Conservation (phyloP, 2,888 invertebrate genomes). For the Diloba caeruleocephala region DNA sequence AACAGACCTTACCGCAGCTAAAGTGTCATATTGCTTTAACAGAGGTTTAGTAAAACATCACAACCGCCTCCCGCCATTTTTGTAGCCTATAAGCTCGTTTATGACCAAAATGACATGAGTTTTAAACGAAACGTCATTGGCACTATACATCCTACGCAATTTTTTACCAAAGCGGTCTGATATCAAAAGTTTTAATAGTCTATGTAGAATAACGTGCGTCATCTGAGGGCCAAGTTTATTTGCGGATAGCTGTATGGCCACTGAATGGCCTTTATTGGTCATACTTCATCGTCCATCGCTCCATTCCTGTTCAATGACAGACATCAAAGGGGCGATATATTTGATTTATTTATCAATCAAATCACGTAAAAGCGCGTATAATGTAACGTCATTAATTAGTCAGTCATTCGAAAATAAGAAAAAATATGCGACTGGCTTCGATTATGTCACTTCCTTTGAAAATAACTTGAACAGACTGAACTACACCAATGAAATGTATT, state of each 20-base stretch:
- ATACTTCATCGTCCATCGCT: conserved; percentile 23
- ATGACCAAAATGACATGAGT: conserved; percentile 59
- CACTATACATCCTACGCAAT: conserved; percentile 60
- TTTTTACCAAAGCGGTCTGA: conserved; percentile 49
- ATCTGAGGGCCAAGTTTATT: conserved; percentile 36
- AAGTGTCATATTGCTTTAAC: conserved; percentile 68
- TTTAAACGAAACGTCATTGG: conserved; percentile 61
- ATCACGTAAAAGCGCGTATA: no score
- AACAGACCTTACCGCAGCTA: conserved; percentile 62
- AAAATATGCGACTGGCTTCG: no score
- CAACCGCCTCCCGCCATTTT: conserved; percentile 73
- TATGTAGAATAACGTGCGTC: conserved; percentile 45
- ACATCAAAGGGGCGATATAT: no score
- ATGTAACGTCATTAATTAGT: no score
- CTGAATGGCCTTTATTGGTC: background rate
- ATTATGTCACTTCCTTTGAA: no score
- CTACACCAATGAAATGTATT: background rate
- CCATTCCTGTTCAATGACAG: background rate
- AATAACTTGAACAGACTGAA: no score
- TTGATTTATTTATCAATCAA: no score
- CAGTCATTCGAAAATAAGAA: no score
- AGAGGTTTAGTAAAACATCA: conserved; percentile 69
- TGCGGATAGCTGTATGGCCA: conserved; percentile 17
- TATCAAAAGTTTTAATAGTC: conserved; percentile 38
- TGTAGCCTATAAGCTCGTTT: conserved; percentile 76